These are phyloP conservation scores for Diplodus puntazzo DNA, from an alignment of 2,797 vertebrate genomes.

Conservation along the genomic window DNA sequence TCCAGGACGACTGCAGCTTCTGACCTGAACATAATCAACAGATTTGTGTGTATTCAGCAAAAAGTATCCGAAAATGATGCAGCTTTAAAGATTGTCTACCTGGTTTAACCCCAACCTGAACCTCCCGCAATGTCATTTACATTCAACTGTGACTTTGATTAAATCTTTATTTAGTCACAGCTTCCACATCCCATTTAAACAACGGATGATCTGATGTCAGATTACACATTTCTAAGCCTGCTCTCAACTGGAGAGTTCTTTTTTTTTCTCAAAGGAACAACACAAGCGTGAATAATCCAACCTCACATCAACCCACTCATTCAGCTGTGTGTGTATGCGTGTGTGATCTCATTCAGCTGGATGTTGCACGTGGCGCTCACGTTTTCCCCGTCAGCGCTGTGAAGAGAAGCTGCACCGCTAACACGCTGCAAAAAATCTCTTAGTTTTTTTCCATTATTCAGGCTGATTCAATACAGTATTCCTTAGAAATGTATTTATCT, in stretches of 20 bases:
- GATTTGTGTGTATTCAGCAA: not conserved
- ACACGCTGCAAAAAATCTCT: not conserved
- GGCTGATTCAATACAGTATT: not conserved
- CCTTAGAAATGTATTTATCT: not conserved
- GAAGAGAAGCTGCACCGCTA: constrained; percentile 5
- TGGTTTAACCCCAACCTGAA: not conserved
- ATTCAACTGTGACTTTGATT: not conserved
- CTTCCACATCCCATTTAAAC: not conserved
- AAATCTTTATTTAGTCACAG: not conserved
- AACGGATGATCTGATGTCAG: not conserved
- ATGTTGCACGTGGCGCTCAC: constrained; percentile 54
- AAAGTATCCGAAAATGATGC: too few species aligned
- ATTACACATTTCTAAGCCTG: not conserved
- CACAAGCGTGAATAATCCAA: constrained; percentile 56
- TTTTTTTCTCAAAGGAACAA: constrained; percentile 53
- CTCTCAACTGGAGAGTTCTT: not conserved
- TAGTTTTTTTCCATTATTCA: not conserved
- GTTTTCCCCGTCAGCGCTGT: constrained; percentile 43
- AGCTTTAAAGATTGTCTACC: not conserved
- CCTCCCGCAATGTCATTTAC: too few species aligned
- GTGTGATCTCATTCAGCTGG: constrained; percentile 42
- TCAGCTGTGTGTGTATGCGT: constrained; percentile 36
- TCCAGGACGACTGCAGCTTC: not conserved
- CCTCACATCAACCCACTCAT: constrained; percentile 45
- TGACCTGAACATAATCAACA: too few species aligned